Evolutionary conservation across 2,113 vertebrate species (phyloP), one percentile per base, ranked within the genome.

Genomic region (Cranoglanis bouderius): DNA sequence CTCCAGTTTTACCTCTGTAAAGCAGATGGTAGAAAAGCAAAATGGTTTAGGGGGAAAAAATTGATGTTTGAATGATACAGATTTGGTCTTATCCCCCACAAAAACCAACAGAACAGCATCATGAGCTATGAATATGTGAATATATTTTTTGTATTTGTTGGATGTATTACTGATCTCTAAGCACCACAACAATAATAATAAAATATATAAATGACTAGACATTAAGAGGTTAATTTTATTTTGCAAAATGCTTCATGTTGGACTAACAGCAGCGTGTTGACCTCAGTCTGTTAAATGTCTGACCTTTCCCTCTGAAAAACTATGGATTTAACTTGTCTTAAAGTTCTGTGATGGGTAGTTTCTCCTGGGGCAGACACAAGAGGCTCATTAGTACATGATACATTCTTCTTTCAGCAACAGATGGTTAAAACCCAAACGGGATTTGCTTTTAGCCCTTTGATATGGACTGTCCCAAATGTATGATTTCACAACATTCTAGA

Each of bases 11-110:
- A n/a, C 92, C 93, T 94, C 90, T 94, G 89, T 89, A 92, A 90
- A 91, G 88, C 91, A 94, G 92, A 94, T 93, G 91, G 89, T 81
- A 89, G 89, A 77, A 90, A 90, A 90, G 93, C 87, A 78, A 88
- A 63, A 75, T 35, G 3, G 53, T 88, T 82, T 80, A 18, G 13
- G 16, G 16, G 26, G 13, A 46, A 46, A 46, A 26, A 13, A 26
- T 70, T 75, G 55, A 74, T 89, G 87, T 81, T 88, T 59, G 51
- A 38, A 87, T 88, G 40, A 83, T 82, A 88, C 72, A 90, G 70
- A 89, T 85, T 88, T 89, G 63, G 77, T 35, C 59, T 87, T 88
- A 67, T 88, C 14, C 49, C 63, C 87, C 65, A 82, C 38, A 88
- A 77, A 85, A 9, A 86, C 74, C 43, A 35, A 84, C 9, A 63